Base-by-base conservation (phyloP, 2,888 invertebrate species). In the Himalopsyche anomala region DNA sequence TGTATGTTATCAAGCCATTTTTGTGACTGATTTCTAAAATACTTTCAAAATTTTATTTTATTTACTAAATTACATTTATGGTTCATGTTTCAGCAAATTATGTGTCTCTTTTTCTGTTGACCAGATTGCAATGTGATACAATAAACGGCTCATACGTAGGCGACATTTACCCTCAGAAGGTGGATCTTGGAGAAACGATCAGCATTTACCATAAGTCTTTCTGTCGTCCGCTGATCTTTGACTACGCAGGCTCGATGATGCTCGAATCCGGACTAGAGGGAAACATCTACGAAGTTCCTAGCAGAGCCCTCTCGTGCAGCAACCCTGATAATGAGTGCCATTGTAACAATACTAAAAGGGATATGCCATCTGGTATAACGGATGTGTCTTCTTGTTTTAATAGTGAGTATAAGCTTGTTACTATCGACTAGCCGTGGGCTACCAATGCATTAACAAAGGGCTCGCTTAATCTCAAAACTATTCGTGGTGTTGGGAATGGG, bases 61-160 rank as follows among this genome's bases (percentile, higher is more conserved):
- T 28, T 28, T 28, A 28, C 28, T 28, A 28, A 28, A 28, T 28
- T 28, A 28, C 28, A 1, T 28, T 0, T 28, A 28, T 28, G 28
- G 28, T 28, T 2, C 28, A 28, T 28, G 28, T 28, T 28, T 28
- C 28, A 28, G 2, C 28, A 2, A 28, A 28, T 28, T 28, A 8
- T 11, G 3, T 51, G 0, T 51, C 45, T 9, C 0, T 51, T 51
- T 74, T 51, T 51, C 28, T 11, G 42, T 36, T 17, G 90, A 90
- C 11, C 90, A 92, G 95, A 84, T 92, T 94, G 0, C 91, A 91
- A 80, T 97, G 97, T 91, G 96, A 96, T 90, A 92, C 94, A 4
- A 92, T 97, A 19, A 93, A 93, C 89, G 95, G 96, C 28, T 90
- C 94, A 0, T 96, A 95, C 88, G 97, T 97, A 90, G 97, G 96